Conservation (phyloP, 2,797 vertebrate genomes). For the Leucoraja ocellata region DNA sequence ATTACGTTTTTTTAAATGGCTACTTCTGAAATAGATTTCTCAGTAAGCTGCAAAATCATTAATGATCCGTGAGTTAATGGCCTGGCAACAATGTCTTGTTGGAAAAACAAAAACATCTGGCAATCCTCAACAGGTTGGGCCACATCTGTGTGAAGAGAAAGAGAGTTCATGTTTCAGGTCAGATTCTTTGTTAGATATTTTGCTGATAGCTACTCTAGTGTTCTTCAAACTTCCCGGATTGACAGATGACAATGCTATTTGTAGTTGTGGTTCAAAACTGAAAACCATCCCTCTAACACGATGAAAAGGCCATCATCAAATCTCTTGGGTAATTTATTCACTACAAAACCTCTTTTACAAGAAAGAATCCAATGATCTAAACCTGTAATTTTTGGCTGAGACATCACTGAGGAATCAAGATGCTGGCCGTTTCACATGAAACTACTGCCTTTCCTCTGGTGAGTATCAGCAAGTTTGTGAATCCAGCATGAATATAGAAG, state of each 20-base stretch:
- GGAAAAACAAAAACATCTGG: too few relatives aligned
- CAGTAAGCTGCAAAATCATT: not conserved
- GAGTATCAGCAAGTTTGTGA: too few relatives aligned
- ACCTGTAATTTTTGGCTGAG: not conserved
- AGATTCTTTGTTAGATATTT: not conserved
- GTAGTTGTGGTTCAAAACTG: not conserved
- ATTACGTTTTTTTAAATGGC: not conserved
- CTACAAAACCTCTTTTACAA: not conserved
- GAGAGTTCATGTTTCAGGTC: too few relatives aligned
- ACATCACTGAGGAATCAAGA: too few relatives aligned
- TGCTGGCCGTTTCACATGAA: too few relatives aligned
- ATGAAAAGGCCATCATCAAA: not conserved
- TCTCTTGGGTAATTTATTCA: not conserved
- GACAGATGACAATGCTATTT: not conserved
- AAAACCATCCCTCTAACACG: not conserved
- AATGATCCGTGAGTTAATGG: not conserved
- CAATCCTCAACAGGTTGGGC: too few relatives aligned
- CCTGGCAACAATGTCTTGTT: not conserved
- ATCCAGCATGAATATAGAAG: too few relatives aligned
- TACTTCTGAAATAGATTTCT: not conserved
- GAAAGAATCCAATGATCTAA: not conserved
- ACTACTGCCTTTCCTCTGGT: too few relatives aligned
- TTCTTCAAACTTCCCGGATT: not conserved
- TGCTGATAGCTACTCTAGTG: not conserved
- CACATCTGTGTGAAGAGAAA: too few relatives aligned